A percentile compares a stretch with the other conserved stretches of the same genome.
These are phyloP conservation scores for Chloropsis cyanopogon DNA, from an alignment of 2,113 vertebrate species.

Conservation along the genomic window DNA sequence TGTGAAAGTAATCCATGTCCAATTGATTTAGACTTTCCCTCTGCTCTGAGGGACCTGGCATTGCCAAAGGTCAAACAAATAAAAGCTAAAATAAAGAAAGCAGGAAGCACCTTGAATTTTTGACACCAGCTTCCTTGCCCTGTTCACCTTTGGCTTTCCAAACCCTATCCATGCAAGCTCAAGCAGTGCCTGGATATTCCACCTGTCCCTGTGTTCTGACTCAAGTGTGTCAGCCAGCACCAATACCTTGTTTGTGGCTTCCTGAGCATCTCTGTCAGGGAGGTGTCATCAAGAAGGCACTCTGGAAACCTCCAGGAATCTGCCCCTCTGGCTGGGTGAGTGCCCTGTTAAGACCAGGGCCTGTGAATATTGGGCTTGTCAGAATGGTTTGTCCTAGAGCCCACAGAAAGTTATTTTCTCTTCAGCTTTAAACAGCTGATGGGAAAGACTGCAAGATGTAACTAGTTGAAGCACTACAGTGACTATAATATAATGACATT, in stretches of 20 bases:
- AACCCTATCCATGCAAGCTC: neutral
- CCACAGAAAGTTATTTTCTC: neutral
- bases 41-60: neutral
- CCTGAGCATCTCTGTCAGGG: neutral
- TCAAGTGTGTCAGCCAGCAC: neutral
- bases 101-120: neutral
- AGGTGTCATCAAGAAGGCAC: too few species aligned
- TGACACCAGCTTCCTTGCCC: neutral
- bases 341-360: neutral
- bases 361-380: neutral
- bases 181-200: neutral
- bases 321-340: neutral
- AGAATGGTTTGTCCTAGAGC: neutral
- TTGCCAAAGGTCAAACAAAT: neutral
- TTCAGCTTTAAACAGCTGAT: neutral
- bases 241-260: neutral
- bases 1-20: accelerated
- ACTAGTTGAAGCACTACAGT: neutral
- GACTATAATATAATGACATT: neutral
- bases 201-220: neutral
- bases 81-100: neutral
- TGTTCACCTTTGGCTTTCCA: neutral
- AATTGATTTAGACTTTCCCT: neutral
- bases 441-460: neutral
- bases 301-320: neutral